Conservation (phyloP, 2,888 invertebrate species). For the Leptinotarsa peninsularis region DNA sequence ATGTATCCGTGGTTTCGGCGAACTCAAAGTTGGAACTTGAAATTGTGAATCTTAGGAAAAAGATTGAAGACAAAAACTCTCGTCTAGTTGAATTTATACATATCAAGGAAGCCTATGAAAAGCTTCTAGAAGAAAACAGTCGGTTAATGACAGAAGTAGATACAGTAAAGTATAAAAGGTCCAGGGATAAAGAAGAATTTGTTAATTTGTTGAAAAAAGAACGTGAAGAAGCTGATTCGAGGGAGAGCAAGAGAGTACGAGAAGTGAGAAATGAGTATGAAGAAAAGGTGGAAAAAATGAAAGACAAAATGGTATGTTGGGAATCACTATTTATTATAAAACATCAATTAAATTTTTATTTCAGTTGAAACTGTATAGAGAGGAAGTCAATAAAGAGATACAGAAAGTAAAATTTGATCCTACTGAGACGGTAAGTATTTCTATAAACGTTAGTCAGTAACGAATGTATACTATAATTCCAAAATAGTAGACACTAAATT, state of each 20-base stretch:
- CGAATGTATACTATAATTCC: background rate
- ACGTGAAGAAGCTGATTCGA: conserved; percentile 55
- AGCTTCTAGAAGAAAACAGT: conserved; percentile 63
- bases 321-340: background rate
- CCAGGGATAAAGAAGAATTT: conserved; percentile 62
- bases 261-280: conserved; percentile 77
- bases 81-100: conserved; percentile 47
- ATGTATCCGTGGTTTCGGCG: conserved; percentile 56
- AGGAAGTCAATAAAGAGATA: conserved; percentile 73
- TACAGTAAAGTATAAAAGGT: conserved; percentile 62
- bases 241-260: conserved; percentile 65
- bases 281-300: conserved; percentile 82
- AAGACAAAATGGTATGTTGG: conserved; percentile 81
- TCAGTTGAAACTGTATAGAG: conserved; percentile 74
- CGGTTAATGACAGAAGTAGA: conserved; percentile 61
- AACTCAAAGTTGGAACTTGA: conserved; percentile 61
- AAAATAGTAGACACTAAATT: background rate
- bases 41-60: conserved; percentile 53
- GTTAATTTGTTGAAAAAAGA: conserved; percentile 59
- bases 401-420: conserved; percentile 70
- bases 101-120: conserved; percentile 63
- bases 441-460: background rate
- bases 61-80: conserved; percentile 54
- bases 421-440: conserved; percentile 67
- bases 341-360: conserved; percentile 52